Evolutionary conservation across 37 sponge, comb jelly and placozoan genomes (phyloP), one percentile per base, ranked within the genome.

Genomic region (Beroe forskalii): DNA sequence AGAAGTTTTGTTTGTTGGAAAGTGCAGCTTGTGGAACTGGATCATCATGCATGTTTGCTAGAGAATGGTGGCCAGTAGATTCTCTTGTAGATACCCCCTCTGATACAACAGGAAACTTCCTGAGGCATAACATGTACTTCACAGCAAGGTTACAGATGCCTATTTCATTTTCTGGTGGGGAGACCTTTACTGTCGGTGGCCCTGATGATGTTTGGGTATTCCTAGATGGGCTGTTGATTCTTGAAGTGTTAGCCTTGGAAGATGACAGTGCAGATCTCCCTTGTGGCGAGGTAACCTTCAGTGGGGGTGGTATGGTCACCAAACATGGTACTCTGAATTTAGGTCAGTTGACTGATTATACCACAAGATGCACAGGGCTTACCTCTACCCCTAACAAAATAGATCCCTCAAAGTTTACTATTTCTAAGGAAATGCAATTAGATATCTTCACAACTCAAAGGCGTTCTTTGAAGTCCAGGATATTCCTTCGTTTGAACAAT

Each of bases 61-160:
- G 86, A 3, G 40, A 80, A 30, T 80, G 86, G 86, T 80, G 86
- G 86, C 86, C 86, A 22, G 86, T 80, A 44, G 86, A 80, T 43
- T 6, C 14, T 1, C 3, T 80, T 6, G 86, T 80, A 23, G 9
- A 9, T 1, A 9, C n/a, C 2, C 86, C 30, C 48, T 33, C 25
- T 41, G 86, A 80, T 38, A 80, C 86, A 12, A 80, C 86, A 40
- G 86, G 38, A 20, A 80, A 80, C 86, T 80, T 80, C 28, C 20
- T 38, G 31, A 32, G 86, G 20, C 86, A 80, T 48, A 80, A 80
- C 86, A 80, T 80, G 86, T 80, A 80, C 48, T 80, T 80, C 55
- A 80, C 86, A 3, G 86, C 86, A 9, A 4, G 86, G n/a, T 27
- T 80, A 3, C 37, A 37, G 19, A 32, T 80, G 40, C 40, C 86